Conservation (phyloP, 1,140 invertebrate genomes). For the Dolichoris vasculosae region DNA sequence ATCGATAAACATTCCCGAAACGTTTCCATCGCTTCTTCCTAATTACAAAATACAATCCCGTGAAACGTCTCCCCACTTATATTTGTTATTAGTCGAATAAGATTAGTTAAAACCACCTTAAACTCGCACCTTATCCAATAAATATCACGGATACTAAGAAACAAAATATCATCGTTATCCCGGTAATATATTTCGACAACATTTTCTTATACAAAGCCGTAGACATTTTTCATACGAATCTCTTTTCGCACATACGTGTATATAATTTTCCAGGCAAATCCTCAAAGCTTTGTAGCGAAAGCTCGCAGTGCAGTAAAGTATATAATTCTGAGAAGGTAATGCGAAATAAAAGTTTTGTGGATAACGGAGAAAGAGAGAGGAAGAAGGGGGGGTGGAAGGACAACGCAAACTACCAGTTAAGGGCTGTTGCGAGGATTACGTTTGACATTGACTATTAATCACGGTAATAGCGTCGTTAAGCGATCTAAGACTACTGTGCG, state of each 20-base stretch:
- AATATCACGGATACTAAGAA: not conserved
- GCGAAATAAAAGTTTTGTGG: not conserved
- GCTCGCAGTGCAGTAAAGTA: not conserved
- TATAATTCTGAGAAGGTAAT: not conserved
- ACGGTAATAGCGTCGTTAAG: slow-evolving; percentile 43
- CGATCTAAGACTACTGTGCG: slow-evolving; percentile 6
- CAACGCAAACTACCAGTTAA: slow-evolving; percentile 30
- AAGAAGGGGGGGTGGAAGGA: not conserved
- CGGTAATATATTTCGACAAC: not conserved
- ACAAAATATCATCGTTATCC: not conserved
- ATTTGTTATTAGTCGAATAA: too few species aligned
- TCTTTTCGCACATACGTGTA: not conserved
- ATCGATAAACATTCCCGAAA: not conserved
- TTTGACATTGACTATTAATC: slow-evolving; percentile 50
- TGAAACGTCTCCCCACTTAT: too few species aligned
- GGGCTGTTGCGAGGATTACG: slow-evolving; percentile 42
- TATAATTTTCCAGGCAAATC: slow-evolving; percentile 21
- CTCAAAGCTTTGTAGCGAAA: not conserved
- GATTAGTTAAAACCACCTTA: not conserved
- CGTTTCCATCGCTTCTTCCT: not conserved
- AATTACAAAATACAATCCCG: too few species aligned
- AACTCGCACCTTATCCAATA: not conserved
- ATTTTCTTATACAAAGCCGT: not conserved
- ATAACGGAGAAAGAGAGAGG: not conserved
- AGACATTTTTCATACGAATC: not conserved